These are phyloP conservation scores for Acanthurus lineatus DNA, from an alignment of 2,797 vertebrate genomes.

Conservation along the genomic window DNA sequence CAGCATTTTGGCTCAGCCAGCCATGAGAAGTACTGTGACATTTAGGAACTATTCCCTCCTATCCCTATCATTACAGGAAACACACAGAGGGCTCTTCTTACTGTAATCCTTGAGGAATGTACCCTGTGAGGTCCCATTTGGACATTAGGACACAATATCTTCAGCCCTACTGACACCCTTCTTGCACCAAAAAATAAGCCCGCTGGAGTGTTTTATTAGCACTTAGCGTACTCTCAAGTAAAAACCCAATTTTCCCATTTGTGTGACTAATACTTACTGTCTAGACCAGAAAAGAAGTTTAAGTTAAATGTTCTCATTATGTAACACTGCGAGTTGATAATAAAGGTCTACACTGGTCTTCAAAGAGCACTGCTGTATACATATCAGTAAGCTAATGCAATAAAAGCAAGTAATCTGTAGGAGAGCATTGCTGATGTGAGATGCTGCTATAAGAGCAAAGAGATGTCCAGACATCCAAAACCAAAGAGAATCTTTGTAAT, in stretches of 20 bases:
- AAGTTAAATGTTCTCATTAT: conserved; percentile 13
- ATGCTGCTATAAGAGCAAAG: conserved; percentile 10
- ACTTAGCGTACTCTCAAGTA: background rate
- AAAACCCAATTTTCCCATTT: background rate
- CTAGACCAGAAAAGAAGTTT: background rate
- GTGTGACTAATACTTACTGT: conserved; percentile 1
- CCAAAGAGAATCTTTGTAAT: too few species aligned
- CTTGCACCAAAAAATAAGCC: conserved; percentile 31
- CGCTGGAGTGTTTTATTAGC: conserved; percentile 10
- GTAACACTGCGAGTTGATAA: conserved; percentile 2
- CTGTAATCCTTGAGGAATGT: conserved; percentile 77
- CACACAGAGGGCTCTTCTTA: conserved; percentile 60
- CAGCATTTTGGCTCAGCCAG: conserved; percentile 35
- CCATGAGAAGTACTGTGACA: conserved; percentile 53
- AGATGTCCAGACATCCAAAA: background rate
- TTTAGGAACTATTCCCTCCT: conserved; percentile 58
- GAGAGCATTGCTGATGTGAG: background rate
- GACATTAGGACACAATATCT: conserved; percentile 55
- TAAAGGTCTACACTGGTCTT: background rate
- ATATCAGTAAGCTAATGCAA: conserved; percentile 9
- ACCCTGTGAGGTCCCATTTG: conserved; percentile 54
- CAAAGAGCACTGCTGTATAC: background rate
- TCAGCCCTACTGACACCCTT: conserved; percentile 27
- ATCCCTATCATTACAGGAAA: conserved; percentile 56
- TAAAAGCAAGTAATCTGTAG: conserved; percentile 4